Conservation (phyloP, 53 echinoderm and acorn worm species). For the Actinopyga echinites region DNA sequence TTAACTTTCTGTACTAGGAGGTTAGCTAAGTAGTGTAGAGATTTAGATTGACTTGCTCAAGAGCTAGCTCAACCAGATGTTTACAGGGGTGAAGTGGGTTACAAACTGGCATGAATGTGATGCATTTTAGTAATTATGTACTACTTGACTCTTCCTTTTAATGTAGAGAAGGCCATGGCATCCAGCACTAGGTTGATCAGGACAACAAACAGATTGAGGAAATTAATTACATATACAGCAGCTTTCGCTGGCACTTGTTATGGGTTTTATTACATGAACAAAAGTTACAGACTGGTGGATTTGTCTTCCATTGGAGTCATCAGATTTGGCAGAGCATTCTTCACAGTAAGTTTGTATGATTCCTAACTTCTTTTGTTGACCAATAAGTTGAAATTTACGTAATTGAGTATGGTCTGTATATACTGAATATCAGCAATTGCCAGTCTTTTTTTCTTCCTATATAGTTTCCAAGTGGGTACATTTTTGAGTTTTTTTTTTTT, state of each 20-base stretch:
- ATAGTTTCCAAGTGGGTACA: too few relatives aligned
- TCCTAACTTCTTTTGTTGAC: background rate
- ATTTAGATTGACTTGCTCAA: too few relatives aligned
- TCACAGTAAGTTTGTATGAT: constrained; percentile 45
- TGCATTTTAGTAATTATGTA: too few relatives aligned
- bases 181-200: background rate
- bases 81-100: too few relatives aligned
- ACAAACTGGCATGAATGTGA: too few relatives aligned
- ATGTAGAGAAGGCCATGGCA: too few relatives aligned
- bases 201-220: background rate
- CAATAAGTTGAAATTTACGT: background rate
- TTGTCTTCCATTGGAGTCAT: constrained; percentile 82
- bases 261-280: background rate
- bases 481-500: too few relatives aligned
- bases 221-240: background rate
- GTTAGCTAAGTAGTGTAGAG: too few relatives aligned
- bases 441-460: too few relatives aligned
- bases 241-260: background rate
- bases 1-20: too few relatives aligned
- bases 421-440: background rate
- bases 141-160: too few relatives aligned
- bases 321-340: constrained; percentile 83
- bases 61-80: too few relatives aligned
- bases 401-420: background rate
- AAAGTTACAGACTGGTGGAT: constrained; percentile 33